Evolutionary conservation across 2,888 invertebrate species (phyloP).

Genomic region (Deladenus siricidicola): DNA sequence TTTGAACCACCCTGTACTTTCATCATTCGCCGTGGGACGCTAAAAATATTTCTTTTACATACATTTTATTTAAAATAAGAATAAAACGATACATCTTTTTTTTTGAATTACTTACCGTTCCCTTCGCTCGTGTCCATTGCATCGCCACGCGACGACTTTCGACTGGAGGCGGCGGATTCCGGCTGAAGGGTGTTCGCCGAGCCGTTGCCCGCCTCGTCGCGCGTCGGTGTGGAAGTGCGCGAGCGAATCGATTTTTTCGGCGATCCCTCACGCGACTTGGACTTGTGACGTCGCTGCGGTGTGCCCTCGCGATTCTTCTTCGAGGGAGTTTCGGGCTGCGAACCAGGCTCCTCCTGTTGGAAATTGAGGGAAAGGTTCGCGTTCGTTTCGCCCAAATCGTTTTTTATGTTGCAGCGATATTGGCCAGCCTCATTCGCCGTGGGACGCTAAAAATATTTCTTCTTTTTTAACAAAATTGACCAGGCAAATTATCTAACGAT

Average conservation of each 20-base stretch:
- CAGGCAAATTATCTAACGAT: too few species aligned
- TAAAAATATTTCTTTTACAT: too few species aligned
- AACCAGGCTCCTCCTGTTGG: slow-evolving; percentile 59
- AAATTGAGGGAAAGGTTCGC: slow-evolving; percentile 93
- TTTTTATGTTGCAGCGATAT: slow-evolving; percentile 95
- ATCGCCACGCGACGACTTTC: slow-evolving; percentile 11
- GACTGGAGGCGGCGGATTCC: slow-evolving; percentile 17
- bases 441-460: slow-evolving; percentile 77
- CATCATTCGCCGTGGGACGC: too few species aligned
- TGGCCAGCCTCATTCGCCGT: slow-evolving; percentile 89
- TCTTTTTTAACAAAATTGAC: too few species aligned
- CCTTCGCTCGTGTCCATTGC: too few species aligned
- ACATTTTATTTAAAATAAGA: too few species aligned
- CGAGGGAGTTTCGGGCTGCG: slow-evolving; percentile 31
- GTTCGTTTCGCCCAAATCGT: slow-evolving; percentile 87
- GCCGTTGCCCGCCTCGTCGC: slow-evolving; percentile 23
- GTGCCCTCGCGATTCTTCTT: slow-evolving; percentile 31
- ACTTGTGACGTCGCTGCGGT: slow-evolving; percentile 31
- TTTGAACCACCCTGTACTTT: too few species aligned
- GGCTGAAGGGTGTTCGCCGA: slow-evolving; percentile 27
- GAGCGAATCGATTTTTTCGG: slow-evolving; percentile 47
- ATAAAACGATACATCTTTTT: too few species aligned
- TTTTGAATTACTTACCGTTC: too few species aligned
- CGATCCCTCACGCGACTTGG: slow-evolving; percentile 49
- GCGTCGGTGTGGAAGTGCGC: slow-evolving; percentile 47